Base-by-base conservation (phyloP, 2,888 invertebrate genomes). In the Caenorhabditis angaria region DNA sequence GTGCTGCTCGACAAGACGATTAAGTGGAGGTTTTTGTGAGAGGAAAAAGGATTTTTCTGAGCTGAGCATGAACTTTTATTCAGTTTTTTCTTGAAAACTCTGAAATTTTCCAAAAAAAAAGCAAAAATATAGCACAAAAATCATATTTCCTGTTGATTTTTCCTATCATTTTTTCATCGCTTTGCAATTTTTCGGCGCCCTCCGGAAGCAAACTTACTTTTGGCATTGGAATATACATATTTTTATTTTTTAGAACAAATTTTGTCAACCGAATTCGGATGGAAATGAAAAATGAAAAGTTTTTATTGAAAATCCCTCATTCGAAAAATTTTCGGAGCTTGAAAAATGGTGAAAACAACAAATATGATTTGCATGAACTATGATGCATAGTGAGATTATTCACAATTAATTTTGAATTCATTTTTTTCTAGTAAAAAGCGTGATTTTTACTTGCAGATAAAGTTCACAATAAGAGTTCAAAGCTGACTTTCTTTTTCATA, bases 261-360 rank as follows among this genome's bases (percentile, higher is more conserved):
- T n/a, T n/a, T n/a, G n/a, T n/a, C n/a, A 35, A 54, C 47, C 47
- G 58, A 35, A 32, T 65, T 56, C 29, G 58, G 58, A 62, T 56
- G 56, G 57, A 10, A 61, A 61, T 48, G 28, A 50, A 61, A 35
- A 50, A 32, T 41, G 41, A 56, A 20, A 25, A 20, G 20, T 53
- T 51, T 56, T 62, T 48, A 61, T 50, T 53, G 32, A 24, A 61
- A 61, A 60, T 20, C 28, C 41, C 20, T 18, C 18, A 25, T 12
- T 54, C 53, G 32, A 35, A 24, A 57, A 32, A 20, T n/a, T 32
- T 1, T 20, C 3, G 35, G 56, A 57, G 56, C 1, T 24, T 8
- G 28, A 55, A 27, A 18, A 27, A n/a, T 27, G 20, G 24, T 14
- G n/a, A 27, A 55, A 28, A 50, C 20, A 55, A 27, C 25, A 28